Percentiles rank a stretch among this genome's conserved stretches.
Evolutionary conservation across 2,888 invertebrate species (phyloP).

Genomic region (Arctia plantaginis): DNA sequence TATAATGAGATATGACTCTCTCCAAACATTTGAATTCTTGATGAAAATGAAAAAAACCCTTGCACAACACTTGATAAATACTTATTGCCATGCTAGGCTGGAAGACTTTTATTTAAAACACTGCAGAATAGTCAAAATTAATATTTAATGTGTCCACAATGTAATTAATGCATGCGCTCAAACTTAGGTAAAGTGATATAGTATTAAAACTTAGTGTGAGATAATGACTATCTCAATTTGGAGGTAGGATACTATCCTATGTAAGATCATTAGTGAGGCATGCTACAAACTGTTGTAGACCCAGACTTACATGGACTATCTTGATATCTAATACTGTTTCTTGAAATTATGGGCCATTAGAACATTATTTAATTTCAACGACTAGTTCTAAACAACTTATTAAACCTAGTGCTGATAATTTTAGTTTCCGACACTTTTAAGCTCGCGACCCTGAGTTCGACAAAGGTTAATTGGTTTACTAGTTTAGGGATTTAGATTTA

Average conservation of each 20-base stretch:
- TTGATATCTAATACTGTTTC: not conserved
- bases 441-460: not conserved
- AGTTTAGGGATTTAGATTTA: constrained; percentile 1
- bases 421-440: not conserved
- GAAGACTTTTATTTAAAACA: not conserved
- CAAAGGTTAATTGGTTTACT: constrained; percentile 8
- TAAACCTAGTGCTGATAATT: not conserved
- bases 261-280: constrained; percentile 11
- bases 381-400: constrained; percentile 4
- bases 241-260: constrained; percentile 2
- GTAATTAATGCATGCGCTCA: not conserved
- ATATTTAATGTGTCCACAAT: not conserved
- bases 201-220: not conserved
- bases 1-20: too few relatives aligned
- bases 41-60: not conserved
- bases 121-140: not conserved
- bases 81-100: not conserved
- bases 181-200: not conserved
- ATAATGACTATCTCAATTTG: constrained; percentile 7
- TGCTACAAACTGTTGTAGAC: constrained; percentile 5
- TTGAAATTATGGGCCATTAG: not conserved
- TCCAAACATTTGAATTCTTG: too few relatives aligned
- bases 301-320: not conserved
- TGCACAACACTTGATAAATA: not conserved
- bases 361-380: constrained; percentile 5